A percentile compares a stretch with the other conserved stretches of the same genome.
Conservation (phyloP, 2,797 vertebrate genomes). For the Takifugu rubripes region DNA sequence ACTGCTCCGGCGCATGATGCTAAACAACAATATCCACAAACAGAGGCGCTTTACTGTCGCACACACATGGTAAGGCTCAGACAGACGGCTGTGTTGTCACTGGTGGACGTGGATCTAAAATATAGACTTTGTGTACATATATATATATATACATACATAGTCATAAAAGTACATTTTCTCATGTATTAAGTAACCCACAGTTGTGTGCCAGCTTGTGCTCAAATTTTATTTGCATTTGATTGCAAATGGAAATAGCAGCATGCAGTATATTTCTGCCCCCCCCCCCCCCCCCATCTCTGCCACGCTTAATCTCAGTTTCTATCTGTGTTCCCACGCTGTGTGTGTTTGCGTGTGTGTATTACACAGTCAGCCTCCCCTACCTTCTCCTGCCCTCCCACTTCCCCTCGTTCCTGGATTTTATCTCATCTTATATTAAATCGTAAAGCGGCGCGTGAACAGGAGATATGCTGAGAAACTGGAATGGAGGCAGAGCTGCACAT, state of each 20-base stretch:
- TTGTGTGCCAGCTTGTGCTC: no score
- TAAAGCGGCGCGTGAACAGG: constrained; percentile 12
- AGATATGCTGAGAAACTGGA: constrained; percentile 22
- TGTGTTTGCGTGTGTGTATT: constrained; percentile 12
- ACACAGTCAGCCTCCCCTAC: constrained; percentile 9
- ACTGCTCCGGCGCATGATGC: constrained; percentile 92
- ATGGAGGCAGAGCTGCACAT: constrained; percentile 18
- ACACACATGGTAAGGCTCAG: constrained; percentile 90
- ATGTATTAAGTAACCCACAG: no score
- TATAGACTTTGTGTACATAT: no score
- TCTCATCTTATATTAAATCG: no score
- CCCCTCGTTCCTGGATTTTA: constrained; percentile 1
- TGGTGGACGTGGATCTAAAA: constrained; percentile 13
- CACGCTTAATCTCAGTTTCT: constrained; percentile 23
- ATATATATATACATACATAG: no score
- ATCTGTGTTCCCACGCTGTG: background rate
- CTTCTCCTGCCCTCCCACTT: background rate
- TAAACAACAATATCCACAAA: constrained; percentile 93
- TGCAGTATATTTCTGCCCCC: constrained; percentile 31
- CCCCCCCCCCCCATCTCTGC: constrained; percentile 16
- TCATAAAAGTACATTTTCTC: no score
- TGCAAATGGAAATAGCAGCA: constrained; percentile 33
- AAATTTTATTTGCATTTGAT: constrained; percentile 46
- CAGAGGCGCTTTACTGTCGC: constrained; percentile 96
- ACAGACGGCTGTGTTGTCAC: background rate